These are phyloP conservation scores for Hippolais icterina DNA, from an alignment of 2,113 vertebrate genomes.

Conservation along the genomic window DNA sequence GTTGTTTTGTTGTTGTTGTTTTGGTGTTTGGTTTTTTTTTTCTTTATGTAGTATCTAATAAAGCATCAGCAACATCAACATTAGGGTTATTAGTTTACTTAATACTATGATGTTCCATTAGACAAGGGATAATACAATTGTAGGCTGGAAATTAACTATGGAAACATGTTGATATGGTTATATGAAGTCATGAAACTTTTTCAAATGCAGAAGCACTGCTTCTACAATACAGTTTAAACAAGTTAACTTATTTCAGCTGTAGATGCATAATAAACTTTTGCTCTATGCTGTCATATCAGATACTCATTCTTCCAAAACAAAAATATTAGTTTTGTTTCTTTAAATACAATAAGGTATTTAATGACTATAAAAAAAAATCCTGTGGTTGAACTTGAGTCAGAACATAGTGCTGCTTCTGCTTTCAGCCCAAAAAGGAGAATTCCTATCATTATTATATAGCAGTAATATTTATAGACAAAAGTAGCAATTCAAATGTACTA, in stretches of 20 bases:
- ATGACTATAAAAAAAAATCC: background rate
- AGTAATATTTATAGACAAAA: background rate
- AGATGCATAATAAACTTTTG: slow-evolving; percentile 42
- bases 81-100: slow-evolving; percentile 64
- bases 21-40: background rate
- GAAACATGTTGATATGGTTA: slow-evolving; percentile 64
- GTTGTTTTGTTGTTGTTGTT: background rate
- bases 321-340: background rate
- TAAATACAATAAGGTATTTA: background rate
- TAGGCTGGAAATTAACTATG: slow-evolving; percentile 63
- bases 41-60: slow-evolving; percentile 40
- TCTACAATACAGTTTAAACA: slow-evolving; percentile 36
- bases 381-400: background rate
- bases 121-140: slow-evolving; percentile 57
- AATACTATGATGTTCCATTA: slow-evolving; percentile 61
- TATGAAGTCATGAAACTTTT: slow-evolving; percentile 62
- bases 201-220: slow-evolving; percentile 36
- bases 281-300: slow-evolving; percentile 38
- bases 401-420: background rate
- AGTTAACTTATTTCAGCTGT: slow-evolving; percentile 48
- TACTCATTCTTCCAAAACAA: background rate
- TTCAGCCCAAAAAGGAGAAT: background rate
- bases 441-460: background rate
- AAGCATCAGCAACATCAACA: slow-evolving; percentile 55
- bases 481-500: background rate